phyloP scores from a whole-genome alignment of 2,797 vertebrate genomes.

The Girardinus metallicus region DNA sequence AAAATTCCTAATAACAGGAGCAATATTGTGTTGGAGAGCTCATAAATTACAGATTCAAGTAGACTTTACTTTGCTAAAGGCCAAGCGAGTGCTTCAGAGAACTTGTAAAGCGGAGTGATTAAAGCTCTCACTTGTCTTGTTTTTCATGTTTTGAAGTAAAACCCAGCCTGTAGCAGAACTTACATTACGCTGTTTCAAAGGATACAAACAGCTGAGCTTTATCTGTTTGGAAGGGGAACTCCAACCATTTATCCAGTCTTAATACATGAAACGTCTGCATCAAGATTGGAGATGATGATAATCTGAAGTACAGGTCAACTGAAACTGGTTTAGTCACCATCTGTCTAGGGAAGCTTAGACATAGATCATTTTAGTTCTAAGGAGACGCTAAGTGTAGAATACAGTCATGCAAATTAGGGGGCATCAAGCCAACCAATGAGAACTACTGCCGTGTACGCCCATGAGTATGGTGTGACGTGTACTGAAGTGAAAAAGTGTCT shows the following conservation, averaged over 20 bases:
- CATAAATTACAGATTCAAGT: constrained; percentile 55
- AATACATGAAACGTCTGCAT: not conserved
- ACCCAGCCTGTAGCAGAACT: constrained; percentile 6
- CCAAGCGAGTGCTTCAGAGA: constrained; percentile 11
- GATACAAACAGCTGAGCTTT: not conserved
- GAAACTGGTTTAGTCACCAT: not conserved
- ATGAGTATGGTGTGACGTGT: not conserved
- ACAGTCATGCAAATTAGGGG: not conserved
- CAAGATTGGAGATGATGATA: not conserved
- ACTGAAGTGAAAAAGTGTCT: too few relatives aligned
- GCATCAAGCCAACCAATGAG: not conserved
- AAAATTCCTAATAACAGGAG: constrained; percentile 31
- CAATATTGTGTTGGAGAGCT: constrained; percentile 18
- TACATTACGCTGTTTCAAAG: not conserved
- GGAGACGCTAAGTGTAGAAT: not conserved
- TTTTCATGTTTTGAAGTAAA: constrained; percentile 24
- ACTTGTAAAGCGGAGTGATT: constrained; percentile 34
- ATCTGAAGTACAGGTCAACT: not conserved
- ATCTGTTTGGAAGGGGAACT: too few relatives aligned
- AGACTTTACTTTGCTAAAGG: constrained; percentile 43
- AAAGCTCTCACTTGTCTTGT: constrained; percentile 37
- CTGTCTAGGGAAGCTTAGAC: not conserved
- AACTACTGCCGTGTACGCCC: too few relatives aligned
- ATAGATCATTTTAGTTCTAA: not conserved
- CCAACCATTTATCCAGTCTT: too few relatives aligned